Evolutionary conservation across 2,888 invertebrate genomes (phyloP).

Genomic region (Adela reaumurella): DNA sequence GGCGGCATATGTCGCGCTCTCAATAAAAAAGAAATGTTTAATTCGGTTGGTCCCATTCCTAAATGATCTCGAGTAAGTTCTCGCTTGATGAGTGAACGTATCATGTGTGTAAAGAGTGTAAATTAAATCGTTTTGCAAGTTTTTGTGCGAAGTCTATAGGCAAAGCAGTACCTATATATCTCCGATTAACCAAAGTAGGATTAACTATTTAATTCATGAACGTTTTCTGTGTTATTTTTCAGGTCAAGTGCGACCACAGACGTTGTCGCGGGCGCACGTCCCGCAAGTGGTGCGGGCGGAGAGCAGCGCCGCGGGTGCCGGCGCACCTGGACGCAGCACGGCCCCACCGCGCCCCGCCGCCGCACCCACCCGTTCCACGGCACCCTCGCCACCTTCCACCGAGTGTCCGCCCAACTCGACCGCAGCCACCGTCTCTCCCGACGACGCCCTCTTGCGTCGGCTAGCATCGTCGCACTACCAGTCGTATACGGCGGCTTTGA

Average conservation of each 20-base stretch:
- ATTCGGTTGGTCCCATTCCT: too few relatives aligned
- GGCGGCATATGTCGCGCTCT: too few relatives aligned
- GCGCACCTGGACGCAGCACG: slow-evolving; percentile 20
- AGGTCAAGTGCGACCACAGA: slow-evolving; percentile 76
- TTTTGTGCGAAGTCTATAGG: too few relatives aligned
- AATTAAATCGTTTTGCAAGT: too few relatives aligned
- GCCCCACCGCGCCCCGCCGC: slow-evolving; percentile 43
- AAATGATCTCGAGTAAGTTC: too few relatives aligned
- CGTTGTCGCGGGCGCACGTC: slow-evolving; percentile 62
- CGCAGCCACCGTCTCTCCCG: slow-evolving; percentile 43
- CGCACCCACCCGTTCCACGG: slow-evolving; percentile 39
- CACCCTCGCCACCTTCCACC: slow-evolving; percentile 55
- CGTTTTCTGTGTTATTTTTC: slow-evolving; percentile 13
- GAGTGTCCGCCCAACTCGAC: slow-evolving; percentile 69
- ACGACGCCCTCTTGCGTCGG: slow-evolving; percentile 69
- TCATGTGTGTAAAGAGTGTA: too few relatives aligned
- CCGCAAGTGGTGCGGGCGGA: slow-evolving; percentile 52
- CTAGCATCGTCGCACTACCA: slow-evolving; percentile 82
- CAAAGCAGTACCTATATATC: too few relatives aligned
- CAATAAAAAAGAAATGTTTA: too few relatives aligned
- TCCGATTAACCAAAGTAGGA: too few relatives aligned
- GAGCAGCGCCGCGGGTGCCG: slow-evolving; percentile 20
- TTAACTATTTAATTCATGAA: too few relatives aligned
- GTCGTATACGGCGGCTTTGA: slow-evolving; percentile 83
- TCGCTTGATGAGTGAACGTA: too few relatives aligned